Percentiles rank a stretch among this genome's conserved stretches.
Evolutionary conservation across 2,113 vertebrate genomes (phyloP).

Genomic region (Tupaia chinensis): DNA sequence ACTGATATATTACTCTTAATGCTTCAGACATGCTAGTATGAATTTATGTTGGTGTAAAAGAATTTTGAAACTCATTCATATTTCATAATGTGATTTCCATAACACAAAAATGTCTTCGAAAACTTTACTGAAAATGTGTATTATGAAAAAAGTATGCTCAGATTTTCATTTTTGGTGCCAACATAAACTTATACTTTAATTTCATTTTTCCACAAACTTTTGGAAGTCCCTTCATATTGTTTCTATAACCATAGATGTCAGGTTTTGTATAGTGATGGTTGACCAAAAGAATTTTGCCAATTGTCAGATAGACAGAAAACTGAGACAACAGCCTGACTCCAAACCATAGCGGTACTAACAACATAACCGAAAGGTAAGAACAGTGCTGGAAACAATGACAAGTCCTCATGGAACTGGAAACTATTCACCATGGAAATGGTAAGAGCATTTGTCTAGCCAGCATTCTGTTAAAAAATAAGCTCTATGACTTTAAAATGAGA

Average conservation of each 20-base stretch:
- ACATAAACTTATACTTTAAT: too few species aligned
- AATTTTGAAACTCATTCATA: too few species aligned
- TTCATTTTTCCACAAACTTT: too few species aligned
- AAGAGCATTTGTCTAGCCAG: background rate
- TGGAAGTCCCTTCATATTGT: background rate
- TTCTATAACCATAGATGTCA: background rate
- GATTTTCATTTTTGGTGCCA: too few species aligned
- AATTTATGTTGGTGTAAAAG: too few species aligned
- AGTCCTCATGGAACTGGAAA: background rate
- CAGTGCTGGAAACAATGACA: background rate
- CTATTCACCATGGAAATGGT: background rate
- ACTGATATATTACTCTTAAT: too few species aligned
- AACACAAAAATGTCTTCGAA: too few species aligned
- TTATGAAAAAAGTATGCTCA: too few species aligned
- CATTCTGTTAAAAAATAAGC: background rate
- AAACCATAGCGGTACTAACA: background rate
- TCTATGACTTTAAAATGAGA: background rate
- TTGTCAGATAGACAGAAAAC: background rate
- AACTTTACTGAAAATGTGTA: too few species aligned
- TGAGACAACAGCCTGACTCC: background rate
- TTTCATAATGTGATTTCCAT: too few species aligned
- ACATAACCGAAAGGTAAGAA: background rate
- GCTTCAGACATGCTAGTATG: too few species aligned
- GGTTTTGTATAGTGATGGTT: background rate
- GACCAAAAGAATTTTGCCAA: background rate